A percentile compares a stretch with the other conserved stretches of the same genome.
Conservation (phyloP, 1,140 invertebrate genomes). For the Marisa cornuarietis region DNA sequence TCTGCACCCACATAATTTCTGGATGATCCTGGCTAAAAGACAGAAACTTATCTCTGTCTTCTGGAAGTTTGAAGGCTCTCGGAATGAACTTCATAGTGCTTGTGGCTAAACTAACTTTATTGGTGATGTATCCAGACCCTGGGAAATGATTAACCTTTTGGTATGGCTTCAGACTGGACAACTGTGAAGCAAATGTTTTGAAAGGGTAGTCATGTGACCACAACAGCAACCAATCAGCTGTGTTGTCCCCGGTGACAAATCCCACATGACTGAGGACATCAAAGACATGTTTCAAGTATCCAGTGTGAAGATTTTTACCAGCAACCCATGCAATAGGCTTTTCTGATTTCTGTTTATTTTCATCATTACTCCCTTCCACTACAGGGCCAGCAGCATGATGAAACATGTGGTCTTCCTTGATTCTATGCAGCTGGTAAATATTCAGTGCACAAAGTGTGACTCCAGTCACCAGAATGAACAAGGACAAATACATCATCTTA, state of each 20-base stretch:
- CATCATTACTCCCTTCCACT: not conserved
- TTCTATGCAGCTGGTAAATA: slow-evolving; percentile 58
- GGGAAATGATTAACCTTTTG: slow-evolving; percentile 95
- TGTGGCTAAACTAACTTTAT: slow-evolving; percentile 91
- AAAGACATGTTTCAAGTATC: slow-evolving; percentile 82
- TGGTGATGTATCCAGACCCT: slow-evolving; percentile 92
- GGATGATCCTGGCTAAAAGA: slow-evolving; percentile 77
- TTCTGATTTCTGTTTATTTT: not conserved
- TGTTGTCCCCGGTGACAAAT: slow-evolving; percentile 71
- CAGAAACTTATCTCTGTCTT: slow-evolving; percentile 78
- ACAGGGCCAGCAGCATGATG: slow-evolving; percentile 12
- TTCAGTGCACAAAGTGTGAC: slow-evolving; percentile 52
- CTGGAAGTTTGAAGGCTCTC: slow-evolving; percentile 86
- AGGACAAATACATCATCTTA: slow-evolving; percentile 31
- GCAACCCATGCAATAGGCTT: slow-evolving; percentile 21
- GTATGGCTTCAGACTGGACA: slow-evolving; percentile 75
- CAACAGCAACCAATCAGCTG: slow-evolving; percentile 83
- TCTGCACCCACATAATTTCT: slow-evolving; percentile 85
- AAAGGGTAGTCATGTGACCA: slow-evolving; percentile 97
- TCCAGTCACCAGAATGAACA: slow-evolving; percentile 49
- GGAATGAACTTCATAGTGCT: slow-evolving; percentile 81
- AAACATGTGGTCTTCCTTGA: slow-evolving; percentile 46
- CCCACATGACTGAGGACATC: slow-evolving; percentile 79
- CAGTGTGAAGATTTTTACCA: slow-evolving; percentile 69
- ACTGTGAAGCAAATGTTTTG: slow-evolving; percentile 69